Percentiles rank a stretch among this genome's conserved stretches.
Evolutionary conservation across 2,797 vertebrate species (phyloP).

Genomic region (Perodicticus potto): DNA sequence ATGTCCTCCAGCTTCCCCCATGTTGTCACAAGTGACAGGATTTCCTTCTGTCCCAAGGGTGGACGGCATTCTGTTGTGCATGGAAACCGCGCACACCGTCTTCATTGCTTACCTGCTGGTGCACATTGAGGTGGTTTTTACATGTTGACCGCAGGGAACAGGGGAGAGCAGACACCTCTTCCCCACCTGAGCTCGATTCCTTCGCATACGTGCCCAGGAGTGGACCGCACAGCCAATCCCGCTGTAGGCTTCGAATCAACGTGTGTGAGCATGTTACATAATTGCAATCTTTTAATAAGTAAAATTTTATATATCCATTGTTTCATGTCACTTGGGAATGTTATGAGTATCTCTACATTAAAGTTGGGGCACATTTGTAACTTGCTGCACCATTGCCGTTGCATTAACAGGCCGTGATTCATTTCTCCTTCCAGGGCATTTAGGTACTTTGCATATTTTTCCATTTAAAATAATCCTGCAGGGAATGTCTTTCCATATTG

Average conservation of each 20-base stretch:
- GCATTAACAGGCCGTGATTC: background rate
- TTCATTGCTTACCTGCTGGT: too few relatives aligned
- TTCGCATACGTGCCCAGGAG: too few relatives aligned
- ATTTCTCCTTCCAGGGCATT: background rate
- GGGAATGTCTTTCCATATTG: background rate
- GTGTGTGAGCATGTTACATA: too few relatives aligned
- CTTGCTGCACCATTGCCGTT: background rate
- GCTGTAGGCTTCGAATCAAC: background rate
- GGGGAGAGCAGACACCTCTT: background rate
- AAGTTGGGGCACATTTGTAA: background rate
- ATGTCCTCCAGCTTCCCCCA: background rate
- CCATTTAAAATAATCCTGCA: background rate
- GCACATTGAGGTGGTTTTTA: background rate
- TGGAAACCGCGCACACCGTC: too few relatives aligned
- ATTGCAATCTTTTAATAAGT: background rate
- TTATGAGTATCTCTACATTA: background rate
- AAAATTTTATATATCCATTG: background rate
- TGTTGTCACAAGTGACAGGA: too few relatives aligned
- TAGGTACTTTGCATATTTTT: background rate
- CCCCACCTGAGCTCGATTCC: background rate
- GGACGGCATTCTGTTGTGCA: background rate
- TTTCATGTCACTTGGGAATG: background rate
- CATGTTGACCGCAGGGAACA: background rate
- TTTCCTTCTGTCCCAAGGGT: background rate
- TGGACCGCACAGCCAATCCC: background rate